Base-by-base conservation (phyloP, 2,113 vertebrate species). In the Malurus alboscapulatus region DNA sequence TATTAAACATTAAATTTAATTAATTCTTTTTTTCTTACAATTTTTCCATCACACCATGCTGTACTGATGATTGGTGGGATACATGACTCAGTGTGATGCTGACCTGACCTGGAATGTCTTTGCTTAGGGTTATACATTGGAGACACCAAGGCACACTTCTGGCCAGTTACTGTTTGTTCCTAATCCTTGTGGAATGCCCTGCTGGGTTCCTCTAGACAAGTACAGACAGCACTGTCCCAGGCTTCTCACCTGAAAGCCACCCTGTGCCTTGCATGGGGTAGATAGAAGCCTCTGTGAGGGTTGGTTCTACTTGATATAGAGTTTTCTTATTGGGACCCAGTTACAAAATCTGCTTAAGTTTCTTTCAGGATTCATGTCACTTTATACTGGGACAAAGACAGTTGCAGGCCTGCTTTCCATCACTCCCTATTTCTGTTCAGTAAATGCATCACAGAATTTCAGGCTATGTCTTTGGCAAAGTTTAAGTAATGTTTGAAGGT, bases 191-290 rank as follows among this genome's bases (percentile, higher is more conserved):
- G n/a, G 58, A 50, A 62, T 0, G 3, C 20, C 45, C 17, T 50
- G 13, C 44, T 20, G 1, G 0, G 2, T 36, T 80, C 26, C 32
- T 50, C 30, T 38, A 47, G 30, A 19, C 14, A 71, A 38, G 8
- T 0, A 0, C 3, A 42, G 53, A 38, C 7, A 78, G 1, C 12
- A 14, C 12, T 3, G 4, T 78, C 19, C 10, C 26, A 17, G 5
- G 32, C 40, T 55, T 68, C 50, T 72, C 36, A 15, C 18, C 48
- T 2, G 17, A 51, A 32, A 12, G 9, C 14, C 14, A 55, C 13
- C 34, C 12, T 6, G 6, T 19, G 12, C 15, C 10, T 17, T 14
- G 1, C 20, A 34, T 38, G 16, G 30, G 12, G 22, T 16, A 65
- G n/a, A 16, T 8, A 51, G 16, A 59, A 59, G 14, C 14, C n/a